Percentiles rank a stretch among this genome's conserved stretches.
Evolutionary conservation across 2,888 invertebrate genomes (phyloP).

Genomic region (Drosophila mulleri): DNA sequence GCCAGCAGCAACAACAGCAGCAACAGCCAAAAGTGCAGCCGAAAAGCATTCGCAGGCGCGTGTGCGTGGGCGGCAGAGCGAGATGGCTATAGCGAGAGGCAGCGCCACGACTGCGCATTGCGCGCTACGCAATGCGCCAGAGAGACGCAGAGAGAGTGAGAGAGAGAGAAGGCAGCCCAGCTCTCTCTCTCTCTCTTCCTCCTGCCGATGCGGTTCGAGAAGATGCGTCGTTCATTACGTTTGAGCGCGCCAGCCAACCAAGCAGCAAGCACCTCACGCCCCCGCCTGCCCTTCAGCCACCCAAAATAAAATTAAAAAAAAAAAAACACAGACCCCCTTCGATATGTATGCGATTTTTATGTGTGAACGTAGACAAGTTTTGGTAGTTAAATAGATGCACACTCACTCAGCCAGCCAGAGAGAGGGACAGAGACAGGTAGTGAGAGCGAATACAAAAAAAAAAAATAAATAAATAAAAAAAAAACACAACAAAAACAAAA

Average conservation of each 20-base stretch:
- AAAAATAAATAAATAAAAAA: too few relatives aligned
- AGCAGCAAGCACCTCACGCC: conserved; percentile 54
- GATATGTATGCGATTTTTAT: conserved; percentile 76
- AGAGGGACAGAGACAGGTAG: conserved; percentile 6
- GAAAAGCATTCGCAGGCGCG: conserved; percentile 50
- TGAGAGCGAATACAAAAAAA: neutral
- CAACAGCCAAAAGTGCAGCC: conserved; percentile 60
- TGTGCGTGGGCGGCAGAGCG: conserved; percentile 49
- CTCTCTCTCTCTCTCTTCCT: neutral
- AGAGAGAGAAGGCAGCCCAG: neutral
- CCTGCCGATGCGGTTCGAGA: conserved; percentile 26
- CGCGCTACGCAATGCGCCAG: conserved; percentile 44
- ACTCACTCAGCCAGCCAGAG: conserved; percentile 40
- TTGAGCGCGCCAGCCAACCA: conserved; percentile 75
- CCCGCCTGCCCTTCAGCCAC: conserved; percentile 9
- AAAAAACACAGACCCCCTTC: conserved; percentile 29
- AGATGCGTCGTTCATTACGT: conserved; percentile 73
- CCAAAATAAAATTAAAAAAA: conserved; percentile 20
- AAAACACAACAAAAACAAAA: neutral
- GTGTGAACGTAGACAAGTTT: conserved; percentile 81
- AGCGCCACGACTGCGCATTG: conserved; percentile 36
- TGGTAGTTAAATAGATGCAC: conserved; percentile 80
- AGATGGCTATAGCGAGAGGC: conserved; percentile 29
- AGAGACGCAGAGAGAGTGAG: conserved; percentile 15
- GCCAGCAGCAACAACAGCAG: conserved; percentile 24